A percentile compares a stretch with the other conserved stretches of the same genome.
phyloP scores from a whole-genome alignment of 2,888 invertebrate genomes.

The Ecliptopera silaceata region DNA sequence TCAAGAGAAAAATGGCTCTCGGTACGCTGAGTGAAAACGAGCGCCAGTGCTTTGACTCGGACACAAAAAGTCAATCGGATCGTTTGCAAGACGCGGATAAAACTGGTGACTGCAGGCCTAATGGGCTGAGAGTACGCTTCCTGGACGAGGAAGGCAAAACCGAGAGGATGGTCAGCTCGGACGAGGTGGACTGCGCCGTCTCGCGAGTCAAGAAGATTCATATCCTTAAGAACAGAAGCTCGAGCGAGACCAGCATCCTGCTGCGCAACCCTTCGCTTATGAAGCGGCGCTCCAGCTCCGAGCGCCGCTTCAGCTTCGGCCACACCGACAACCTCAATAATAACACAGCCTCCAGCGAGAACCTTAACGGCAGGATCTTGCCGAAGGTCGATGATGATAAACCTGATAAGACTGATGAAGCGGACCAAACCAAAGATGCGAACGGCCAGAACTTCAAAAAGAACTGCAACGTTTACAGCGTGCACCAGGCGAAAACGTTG shows the following conservation, averaged over 20 bases:
- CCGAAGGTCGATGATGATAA: slow-evolving; percentile 52
- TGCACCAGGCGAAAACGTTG: slow-evolving; percentile 76
- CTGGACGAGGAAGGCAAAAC: slow-evolving; percentile 78
- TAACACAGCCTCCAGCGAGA: slow-evolving; percentile 68
- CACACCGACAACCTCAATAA: slow-evolving; percentile 66
- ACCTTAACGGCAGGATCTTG: slow-evolving; percentile 61
- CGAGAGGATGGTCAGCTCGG: slow-evolving; percentile 73
- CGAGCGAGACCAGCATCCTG: slow-evolving; percentile 77
- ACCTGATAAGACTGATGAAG: slow-evolving; percentile 65
- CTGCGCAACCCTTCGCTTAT: slow-evolving; percentile 71
- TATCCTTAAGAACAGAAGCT: slow-evolving; percentile 77
- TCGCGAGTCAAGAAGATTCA: slow-evolving; percentile 77
- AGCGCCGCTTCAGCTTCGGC: slow-evolving; percentile 65
- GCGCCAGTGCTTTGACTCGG: slow-evolving; percentile 67
- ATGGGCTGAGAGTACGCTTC: slow-evolving; percentile 74
- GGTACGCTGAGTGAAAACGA: slow-evolving; percentile 75
- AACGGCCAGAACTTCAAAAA: slow-evolving; percentile 70
- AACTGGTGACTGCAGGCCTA: slow-evolving; percentile 60
- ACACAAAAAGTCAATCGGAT: slow-evolving; percentile 66
- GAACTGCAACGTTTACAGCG: slow-evolving; percentile 79
- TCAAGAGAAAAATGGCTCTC: slow-evolving; percentile 70
- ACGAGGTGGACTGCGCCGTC: slow-evolving; percentile 73
- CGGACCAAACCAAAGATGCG: slow-evolving; percentile 72
- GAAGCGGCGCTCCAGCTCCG: slow-evolving; percentile 64
- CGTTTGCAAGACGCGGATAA: slow-evolving; percentile 68